A percentile compares a stretch with the other conserved stretches of the same genome.
Evolutionary conservation across 2,888 invertebrate genomes (phyloP).

Genomic region (Acleris cristana): DNA sequence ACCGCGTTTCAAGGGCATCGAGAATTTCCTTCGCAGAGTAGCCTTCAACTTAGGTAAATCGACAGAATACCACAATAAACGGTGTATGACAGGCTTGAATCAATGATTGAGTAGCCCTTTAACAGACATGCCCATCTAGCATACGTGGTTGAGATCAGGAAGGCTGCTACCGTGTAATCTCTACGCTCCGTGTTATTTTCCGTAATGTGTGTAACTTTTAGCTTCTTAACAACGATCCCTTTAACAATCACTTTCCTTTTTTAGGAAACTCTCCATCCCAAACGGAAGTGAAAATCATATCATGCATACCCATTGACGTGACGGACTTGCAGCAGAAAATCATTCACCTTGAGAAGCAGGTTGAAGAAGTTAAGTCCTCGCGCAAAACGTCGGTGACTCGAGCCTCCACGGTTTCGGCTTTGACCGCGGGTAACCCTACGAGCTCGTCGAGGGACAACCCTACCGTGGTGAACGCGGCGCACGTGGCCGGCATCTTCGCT

Average conservation of each 20-base stretch:
- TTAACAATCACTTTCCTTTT: slow-evolving; percentile 5
- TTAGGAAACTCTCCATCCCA: slow-evolving; percentile 75
- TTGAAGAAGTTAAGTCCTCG: slow-evolving; percentile 46
- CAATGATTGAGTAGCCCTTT: neutral
- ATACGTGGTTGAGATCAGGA: neutral
- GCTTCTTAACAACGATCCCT: neutral
- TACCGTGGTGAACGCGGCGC: neutral
- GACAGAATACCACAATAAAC: neutral
- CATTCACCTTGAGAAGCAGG: slow-evolving; percentile 59
- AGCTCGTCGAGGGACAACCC: neutral
- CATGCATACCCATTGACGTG: slow-evolving; percentile 78
- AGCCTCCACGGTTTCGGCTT: too few relatives aligned
- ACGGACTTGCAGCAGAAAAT: slow-evolving; percentile 74
- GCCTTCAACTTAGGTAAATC: slow-evolving; percentile 69
- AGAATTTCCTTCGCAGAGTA: slow-evolving; percentile 68
- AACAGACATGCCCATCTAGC: too few relatives aligned
- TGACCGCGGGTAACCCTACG: too few relatives aligned
- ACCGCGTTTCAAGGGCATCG: slow-evolving; percentile 68
- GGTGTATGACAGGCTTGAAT: neutral
- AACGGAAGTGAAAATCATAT: slow-evolving; percentile 78
- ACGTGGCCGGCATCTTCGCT: neutral
- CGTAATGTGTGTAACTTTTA: neutral
- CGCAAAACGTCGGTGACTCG: neutral
- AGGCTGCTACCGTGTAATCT: neutral
- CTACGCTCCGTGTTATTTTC: neutral